Conservation (phyloP, 2,888 invertebrate genomes). For the Tachina lurida region DNA sequence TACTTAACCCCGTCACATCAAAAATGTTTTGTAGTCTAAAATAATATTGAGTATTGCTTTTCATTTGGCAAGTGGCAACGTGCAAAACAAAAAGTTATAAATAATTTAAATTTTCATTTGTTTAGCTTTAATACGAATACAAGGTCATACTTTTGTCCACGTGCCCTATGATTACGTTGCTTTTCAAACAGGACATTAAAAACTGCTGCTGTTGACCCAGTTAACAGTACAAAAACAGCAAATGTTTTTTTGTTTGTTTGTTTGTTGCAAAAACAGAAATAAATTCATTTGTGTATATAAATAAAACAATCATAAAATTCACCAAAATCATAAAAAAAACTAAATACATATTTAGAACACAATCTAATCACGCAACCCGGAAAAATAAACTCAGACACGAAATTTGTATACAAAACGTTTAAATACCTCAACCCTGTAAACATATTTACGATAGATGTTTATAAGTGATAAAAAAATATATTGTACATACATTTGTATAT, state of each 20-base stretch:
- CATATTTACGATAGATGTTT: neutral
- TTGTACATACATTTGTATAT: neutral
- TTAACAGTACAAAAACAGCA: conserved; percentile 8
- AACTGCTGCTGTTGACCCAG: conserved; percentile 38
- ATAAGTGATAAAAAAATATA: conserved; percentile 4
- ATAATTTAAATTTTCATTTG: neutral
- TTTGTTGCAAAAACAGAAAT: conserved; percentile 2
- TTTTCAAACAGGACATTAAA: conserved; percentile 17
- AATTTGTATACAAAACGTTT: conserved; percentile 32
- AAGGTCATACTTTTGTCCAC: conserved; percentile 11
- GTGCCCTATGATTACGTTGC: conserved; percentile 2
- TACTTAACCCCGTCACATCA: neutral
- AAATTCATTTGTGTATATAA: neutral
- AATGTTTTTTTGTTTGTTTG: neutral
- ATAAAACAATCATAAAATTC: conserved; percentile 27
- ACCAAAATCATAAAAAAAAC: conserved; percentile 25
- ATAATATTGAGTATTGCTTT: neutral
- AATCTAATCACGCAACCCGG: conserved; percentile 31
- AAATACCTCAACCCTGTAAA: conserved; percentile 13
- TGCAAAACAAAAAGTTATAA: neutral
- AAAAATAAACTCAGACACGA: conserved; percentile 14
- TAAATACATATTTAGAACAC: conserved; percentile 44
- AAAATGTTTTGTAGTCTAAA: neutral
- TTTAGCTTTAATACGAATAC: neutral
- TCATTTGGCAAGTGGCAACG: conserved; percentile 14